Conservation (phyloP, 2,113 vertebrate genomes). For the Galeopterus variegatus region DNA sequence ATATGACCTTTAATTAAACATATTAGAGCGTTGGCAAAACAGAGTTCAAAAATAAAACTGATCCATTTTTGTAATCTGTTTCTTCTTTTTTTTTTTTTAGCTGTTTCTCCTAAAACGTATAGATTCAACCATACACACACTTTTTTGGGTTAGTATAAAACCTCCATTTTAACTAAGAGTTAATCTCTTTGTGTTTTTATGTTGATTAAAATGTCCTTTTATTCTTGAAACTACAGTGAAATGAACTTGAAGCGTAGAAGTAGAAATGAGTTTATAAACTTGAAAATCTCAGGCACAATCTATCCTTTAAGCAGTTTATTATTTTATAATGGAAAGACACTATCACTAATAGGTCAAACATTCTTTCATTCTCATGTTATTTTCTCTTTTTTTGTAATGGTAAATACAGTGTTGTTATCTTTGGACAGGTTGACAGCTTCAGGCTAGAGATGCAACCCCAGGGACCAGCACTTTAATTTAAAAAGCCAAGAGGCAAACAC, state of each 20-base stretch:
- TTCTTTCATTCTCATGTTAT: slow-evolving; percentile 61
- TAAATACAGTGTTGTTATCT: slow-evolving; percentile 80
- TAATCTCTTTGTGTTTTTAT: slow-evolving; percentile 50
- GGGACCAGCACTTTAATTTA: slow-evolving; percentile 79
- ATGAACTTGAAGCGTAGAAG: neutral
- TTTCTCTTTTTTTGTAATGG: slow-evolving; percentile 73
- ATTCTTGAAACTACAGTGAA: slow-evolving; percentile 41
- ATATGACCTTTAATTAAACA: slow-evolving; percentile 65
- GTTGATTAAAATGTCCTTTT: slow-evolving; percentile 52
- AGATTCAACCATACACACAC: neutral
- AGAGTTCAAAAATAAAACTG: slow-evolving; percentile 41
- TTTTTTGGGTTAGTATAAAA: neutral
- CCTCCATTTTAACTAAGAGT: slow-evolving; percentile 57
- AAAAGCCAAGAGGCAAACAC: slow-evolving; percentile 73
- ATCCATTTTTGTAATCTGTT: slow-evolving; percentile 22
- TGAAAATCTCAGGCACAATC: slow-evolving; percentile 42
- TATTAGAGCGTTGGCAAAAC: slow-evolving; percentile 51
- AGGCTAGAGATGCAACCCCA: slow-evolving; percentile 71
- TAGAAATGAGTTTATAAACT: neutral
- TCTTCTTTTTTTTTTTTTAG: neutral
- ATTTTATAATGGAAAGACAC: slow-evolving; percentile 80
- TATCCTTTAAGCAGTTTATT: slow-evolving; percentile 75
- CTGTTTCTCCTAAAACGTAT: slow-evolving; percentile 16
- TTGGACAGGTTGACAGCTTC: slow-evolving; percentile 77
- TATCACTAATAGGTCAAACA: slow-evolving; percentile 77